Evolutionary conservation across 2,797 vertebrate genomes (phyloP).

Genomic region (Craterocephalus amniculus): DNA sequence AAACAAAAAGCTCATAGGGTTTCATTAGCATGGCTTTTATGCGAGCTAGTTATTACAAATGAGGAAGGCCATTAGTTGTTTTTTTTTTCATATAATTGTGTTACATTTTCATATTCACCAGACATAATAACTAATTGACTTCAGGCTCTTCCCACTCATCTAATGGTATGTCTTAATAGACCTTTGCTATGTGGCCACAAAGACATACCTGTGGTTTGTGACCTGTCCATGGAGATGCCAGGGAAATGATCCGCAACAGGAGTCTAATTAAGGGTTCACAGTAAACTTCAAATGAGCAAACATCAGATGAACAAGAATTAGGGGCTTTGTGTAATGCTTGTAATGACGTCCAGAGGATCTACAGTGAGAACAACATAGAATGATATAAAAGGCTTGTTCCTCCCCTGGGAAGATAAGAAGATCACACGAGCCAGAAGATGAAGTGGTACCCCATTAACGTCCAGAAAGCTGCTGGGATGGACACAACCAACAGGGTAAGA

Average conservation of each 20-base stretch:
- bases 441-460: conserved; percentile 45
- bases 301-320: conserved; percentile 13
- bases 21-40: conserved; percentile 64
- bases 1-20: conserved; percentile 13
- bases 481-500: conserved; percentile 65
- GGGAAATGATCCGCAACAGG: conserved; percentile 60
- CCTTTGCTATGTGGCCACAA: conserved; percentile 45
- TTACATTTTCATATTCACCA: conserved; percentile 11
- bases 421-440: conserved; percentile 53
- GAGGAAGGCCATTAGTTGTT: conserved; percentile 29
- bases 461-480: conserved; percentile 45
- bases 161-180: conserved; percentile 61
- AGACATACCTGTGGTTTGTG: conserved; percentile 54
- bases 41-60: conserved; percentile 29
- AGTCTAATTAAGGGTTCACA: conserved; percentile 65
- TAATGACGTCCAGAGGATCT: conserved; percentile 50
- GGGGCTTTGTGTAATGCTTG: conserved; percentile 20
- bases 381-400: conserved; percentile 63
- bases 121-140: conserved; percentile 53
- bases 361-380: conserved; percentile 8
- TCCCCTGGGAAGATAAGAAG: conserved; percentile 12
- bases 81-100: conserved; percentile 12
- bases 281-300: conserved; percentile 44
- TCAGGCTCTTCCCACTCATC: conserved; percentile 32
- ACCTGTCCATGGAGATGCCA: conserved; percentile 46